phyloP scores from a whole-genome alignment of 2,113 vertebrate genomes.

The Onychorhynchus coronatus region DNA sequence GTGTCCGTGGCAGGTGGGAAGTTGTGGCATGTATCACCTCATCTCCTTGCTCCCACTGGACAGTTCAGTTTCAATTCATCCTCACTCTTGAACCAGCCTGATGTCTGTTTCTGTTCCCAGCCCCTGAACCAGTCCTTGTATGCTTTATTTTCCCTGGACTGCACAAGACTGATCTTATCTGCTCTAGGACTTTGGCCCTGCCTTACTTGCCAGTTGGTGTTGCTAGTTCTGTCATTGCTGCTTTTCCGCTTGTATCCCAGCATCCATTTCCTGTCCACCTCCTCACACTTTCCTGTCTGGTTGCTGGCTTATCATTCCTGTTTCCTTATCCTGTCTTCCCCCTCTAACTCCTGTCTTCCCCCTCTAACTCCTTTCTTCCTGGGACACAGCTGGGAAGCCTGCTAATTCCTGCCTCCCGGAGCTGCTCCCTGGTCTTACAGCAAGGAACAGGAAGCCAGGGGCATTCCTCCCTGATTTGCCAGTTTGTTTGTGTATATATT shows the following conservation, averaged over 20 bases:
- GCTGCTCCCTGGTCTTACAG: not conserved
- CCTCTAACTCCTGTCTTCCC: not conserved
- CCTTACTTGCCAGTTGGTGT: not conserved
- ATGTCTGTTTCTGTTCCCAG: not conserved
- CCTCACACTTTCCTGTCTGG: not conserved
- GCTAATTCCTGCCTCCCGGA: not conserved
- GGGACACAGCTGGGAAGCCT: not conserved
- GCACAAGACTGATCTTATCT: not conserved
- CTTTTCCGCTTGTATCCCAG: not conserved
- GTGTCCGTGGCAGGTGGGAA: not conserved
- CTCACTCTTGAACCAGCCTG: not conserved
- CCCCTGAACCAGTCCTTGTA: not conserved
- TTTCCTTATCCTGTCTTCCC: not conserved
- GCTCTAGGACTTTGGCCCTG: not conserved
- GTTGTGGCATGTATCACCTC: not conserved
- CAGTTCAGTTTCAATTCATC: not conserved
- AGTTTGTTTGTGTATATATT: constrained; percentile 11
- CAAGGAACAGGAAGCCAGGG: not conserved
- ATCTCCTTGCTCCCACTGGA: not conserved
- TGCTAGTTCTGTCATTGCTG: not conserved
- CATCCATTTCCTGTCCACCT: not conserved
- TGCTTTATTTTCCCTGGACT: not conserved
- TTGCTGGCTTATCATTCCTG: not conserved
- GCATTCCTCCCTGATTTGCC: not conserved
- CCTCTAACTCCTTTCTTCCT: not conserved